Base-by-base conservation (phyloP, 2,888 invertebrate species). In the Pyrochroa serraticornis region DNA sequence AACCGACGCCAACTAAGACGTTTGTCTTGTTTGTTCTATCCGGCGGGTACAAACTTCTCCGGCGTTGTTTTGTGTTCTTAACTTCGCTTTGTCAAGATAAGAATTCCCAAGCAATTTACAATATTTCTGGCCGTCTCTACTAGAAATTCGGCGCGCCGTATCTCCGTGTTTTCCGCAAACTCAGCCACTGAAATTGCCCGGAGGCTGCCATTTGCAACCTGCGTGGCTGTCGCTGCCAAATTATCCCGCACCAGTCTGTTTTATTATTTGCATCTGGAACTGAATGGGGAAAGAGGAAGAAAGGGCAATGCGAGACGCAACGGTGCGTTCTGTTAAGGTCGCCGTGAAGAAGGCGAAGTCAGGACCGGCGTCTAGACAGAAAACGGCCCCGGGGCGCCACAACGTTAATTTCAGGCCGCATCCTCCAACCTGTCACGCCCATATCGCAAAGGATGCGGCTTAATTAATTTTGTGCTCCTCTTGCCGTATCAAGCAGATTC, bases 1-100 rank as follows among this genome's bases (percentile, higher is more conserved):
- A 67, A 67, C 67, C 68, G 71, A 72, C 73, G 70, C 72, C 71
- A 70, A 68, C 67, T 68, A 68, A 71, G 70, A 73, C 70, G 67
- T 72, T 72, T 70, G 70, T 72, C 72, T 73, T 70, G 69, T 72
- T 71, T 71, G 72, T 67, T 71, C 68, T 71, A 70, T 70, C 71
- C 69, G 66, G 66, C 67, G 65, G 68, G 68, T 68, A 67, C 65
- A 64, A 71, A 72, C 64, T 70, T 70, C 69, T 66, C 68, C 66
- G 63, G 65, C 67, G 66, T 70, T 72, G 70, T 71, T 71, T 72
- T 70, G 66, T 66, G 60, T 66, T 66, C 69, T 62, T 63, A 67
- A 69, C 64, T 66, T 63, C 64, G 66, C 66, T 72, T 72, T 71
- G 71, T 71, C 68, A 70, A 73, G 72, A 73, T 73, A 72, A 72